These are phyloP conservation scores for Onchidella celtica DNA, from an alignment of 2,888 invertebrate species.

Conservation along the genomic window DNA sequence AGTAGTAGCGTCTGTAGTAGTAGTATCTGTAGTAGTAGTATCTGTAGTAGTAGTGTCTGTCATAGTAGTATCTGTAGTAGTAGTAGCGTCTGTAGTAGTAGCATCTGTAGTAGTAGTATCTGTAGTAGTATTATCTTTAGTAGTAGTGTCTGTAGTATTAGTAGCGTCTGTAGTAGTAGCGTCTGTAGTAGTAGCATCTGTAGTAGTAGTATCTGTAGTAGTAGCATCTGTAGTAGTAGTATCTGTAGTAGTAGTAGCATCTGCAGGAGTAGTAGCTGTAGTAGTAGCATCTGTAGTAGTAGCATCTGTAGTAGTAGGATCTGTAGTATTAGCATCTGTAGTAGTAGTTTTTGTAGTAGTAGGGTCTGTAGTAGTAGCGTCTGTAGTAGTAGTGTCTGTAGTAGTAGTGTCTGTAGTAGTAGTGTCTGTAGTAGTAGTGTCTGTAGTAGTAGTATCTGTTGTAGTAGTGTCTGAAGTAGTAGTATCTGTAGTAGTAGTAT, in stretches of 20 bases:
- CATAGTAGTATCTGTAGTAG: neutral
- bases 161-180: neutral
- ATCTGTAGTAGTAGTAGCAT: neutral
- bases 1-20: neutral
- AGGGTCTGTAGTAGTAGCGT: neutral
- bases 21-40: neutral
- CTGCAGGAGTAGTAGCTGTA: neutral
- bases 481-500: constrained; percentile 21
- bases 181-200: neutral
- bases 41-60: neutral
- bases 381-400: neutral
- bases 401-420: constrained; percentile 3
- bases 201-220: too few species aligned
- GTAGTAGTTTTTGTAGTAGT: neutral
- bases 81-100: too few species aligned
- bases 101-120: neutral
- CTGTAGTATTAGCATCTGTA: neutral
- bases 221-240: too few species aligned
- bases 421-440: constrained; percentile 14
- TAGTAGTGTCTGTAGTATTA: neutral
- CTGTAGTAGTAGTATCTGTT: constrained; percentile 32
- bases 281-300: neutral
- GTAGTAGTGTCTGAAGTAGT: constrained; percentile 24
- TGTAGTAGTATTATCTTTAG: neutral
- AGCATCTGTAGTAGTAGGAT: too few species aligned